These are phyloP conservation scores for Platygyra sinensis DNA, from an alignment of 64 coral and sea anemone species.

Conservation along the genomic window DNA sequence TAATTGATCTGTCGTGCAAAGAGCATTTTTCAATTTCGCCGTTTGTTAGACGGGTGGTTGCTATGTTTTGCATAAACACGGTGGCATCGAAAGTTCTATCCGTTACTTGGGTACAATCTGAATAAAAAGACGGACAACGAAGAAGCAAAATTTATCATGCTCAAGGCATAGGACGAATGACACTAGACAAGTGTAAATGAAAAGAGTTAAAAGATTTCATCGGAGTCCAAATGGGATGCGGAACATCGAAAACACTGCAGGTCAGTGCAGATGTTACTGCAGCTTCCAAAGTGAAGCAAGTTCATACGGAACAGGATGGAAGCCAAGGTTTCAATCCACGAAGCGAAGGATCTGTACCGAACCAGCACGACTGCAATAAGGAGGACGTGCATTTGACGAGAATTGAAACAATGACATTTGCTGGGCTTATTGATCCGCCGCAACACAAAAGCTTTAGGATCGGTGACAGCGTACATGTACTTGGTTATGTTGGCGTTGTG, in stretches of 20 bases:
- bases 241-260: slow-evolving; percentile 25
- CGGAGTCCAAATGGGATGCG: slow-evolving; percentile 28
- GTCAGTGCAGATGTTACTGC: neutral
- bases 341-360: neutral
- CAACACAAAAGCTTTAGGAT: slow-evolving; percentile 26
- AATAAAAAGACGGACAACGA: neutral
- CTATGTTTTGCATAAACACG: slow-evolving; percentile 12
- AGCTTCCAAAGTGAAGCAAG: neutral
- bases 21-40: neutral
- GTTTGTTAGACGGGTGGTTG: neutral
- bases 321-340: neutral
- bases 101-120: neutral
- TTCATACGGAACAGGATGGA: neutral
- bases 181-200: neutral
- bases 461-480: slow-evolving; percentile 75
- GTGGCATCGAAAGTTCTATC: neutral
- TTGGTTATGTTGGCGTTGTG: slow-evolving; percentile 87
- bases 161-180: neutral
- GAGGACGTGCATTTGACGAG: neutral
- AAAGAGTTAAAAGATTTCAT: neutral
- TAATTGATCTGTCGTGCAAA: slow-evolving; percentile 5
- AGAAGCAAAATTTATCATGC: neutral
- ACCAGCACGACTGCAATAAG: neutral
- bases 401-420: neutral
- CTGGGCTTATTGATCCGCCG: neutral